Percentiles rank a stretch among this genome's conserved stretches.
phyloP scores from a whole-genome alignment of 2,888 invertebrate species.

The Chymomyza caudatula region DNA sequence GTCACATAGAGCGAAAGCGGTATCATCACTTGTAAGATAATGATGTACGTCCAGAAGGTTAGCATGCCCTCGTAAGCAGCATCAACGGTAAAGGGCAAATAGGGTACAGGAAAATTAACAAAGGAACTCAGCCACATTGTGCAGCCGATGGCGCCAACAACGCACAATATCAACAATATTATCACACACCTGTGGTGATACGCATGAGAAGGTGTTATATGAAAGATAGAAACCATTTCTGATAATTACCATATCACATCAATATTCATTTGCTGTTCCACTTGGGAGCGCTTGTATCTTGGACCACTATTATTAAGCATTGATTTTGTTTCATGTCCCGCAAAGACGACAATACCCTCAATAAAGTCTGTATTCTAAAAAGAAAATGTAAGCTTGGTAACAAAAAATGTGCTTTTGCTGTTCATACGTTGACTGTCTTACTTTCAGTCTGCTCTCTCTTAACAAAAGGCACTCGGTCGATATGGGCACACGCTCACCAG shows the following conservation, averaged over 20 bases:
- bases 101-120: constrained; percentile 81
- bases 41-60: constrained; percentile 96
- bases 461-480: constrained; percentile 94
- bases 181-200: constrained; percentile 84
- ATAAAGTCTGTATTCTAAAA: constrained; percentile 94
- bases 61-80: constrained; percentile 87
- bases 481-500: constrained; percentile 88
- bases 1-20: constrained; percentile 98
- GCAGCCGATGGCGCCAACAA: constrained; percentile 94
- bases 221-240: neutral
- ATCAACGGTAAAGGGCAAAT: constrained; percentile 82
- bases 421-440: constrained; percentile 30
- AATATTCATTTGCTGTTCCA: constrained; percentile 96
- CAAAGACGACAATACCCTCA: constrained; percentile 98
- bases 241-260: constrained; percentile 96
- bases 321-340: constrained; percentile 97
- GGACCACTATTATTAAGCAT: constrained; percentile 98
- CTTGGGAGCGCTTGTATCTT: constrained; percentile 92
- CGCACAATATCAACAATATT: constrained; percentile 91
- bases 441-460: constrained; percentile 91
- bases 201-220: neutral
- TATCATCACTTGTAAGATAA: constrained; percentile 97
- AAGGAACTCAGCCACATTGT: constrained; percentile 86
- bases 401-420: neutral
- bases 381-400: neutral